These are phyloP conservation scores for Malurus alboscapulatus DNA, from an alignment of 2,113 vertebrate species.

Conservation along the genomic window DNA sequence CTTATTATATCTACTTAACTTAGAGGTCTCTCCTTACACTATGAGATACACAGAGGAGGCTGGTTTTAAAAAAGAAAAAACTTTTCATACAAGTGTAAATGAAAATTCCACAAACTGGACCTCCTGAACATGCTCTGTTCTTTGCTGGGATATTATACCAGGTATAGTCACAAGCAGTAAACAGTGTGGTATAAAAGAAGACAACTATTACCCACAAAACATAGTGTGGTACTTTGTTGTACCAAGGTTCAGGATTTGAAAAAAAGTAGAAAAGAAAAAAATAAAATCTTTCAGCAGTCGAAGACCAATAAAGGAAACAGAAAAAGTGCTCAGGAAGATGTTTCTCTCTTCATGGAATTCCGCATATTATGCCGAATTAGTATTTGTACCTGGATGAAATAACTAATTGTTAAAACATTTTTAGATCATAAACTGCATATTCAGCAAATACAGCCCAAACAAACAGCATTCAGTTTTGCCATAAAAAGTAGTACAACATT, in stretches of 20 bases:
- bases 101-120: background rate
- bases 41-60: background rate
- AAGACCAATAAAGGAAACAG: background rate
- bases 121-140: background rate
- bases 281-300: rapidly evolving
- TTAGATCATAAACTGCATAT: background rate
- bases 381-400: background rate
- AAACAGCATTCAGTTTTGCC: background rate
- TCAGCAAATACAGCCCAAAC: background rate
- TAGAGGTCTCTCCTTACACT: background rate
- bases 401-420: background rate
- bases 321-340: background rate
- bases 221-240: background rate
- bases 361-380: background rate
- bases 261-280: background rate
- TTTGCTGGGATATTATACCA: background rate
- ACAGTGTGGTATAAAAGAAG: background rate
- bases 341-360: background rate
- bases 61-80: background rate
- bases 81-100: background rate
- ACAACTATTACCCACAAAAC: background rate
- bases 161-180: background rate
- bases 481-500: background rate
- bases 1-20: background rate
- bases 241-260: background rate